These are phyloP conservation scores for Carassius auratus DNA, from an alignment of 2,113 vertebrate species.

Conservation along the genomic window DNA sequence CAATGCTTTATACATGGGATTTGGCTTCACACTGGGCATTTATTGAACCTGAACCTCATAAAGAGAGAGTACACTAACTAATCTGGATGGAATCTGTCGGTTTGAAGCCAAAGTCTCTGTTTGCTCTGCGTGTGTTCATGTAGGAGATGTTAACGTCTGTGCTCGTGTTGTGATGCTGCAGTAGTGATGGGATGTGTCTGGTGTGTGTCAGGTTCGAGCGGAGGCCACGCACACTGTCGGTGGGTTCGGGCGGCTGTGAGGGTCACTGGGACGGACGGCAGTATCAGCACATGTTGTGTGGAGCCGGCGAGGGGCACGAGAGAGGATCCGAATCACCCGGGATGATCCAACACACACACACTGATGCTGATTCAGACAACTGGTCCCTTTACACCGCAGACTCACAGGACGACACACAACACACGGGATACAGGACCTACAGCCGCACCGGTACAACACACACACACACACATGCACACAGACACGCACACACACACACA, in stretches of 20 bases:
- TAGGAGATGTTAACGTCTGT: no score
- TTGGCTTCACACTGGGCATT: no score
- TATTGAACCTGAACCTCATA: no score
- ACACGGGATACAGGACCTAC: slow-evolving; percentile 34
- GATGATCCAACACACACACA: slow-evolving; percentile 16
- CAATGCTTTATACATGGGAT: no score
- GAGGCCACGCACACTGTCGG: slow-evolving; percentile 43
- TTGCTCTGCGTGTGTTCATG: no score
- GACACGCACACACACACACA: no score
- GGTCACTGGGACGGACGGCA: not conserved
- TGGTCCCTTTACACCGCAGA: slow-evolving; percentile 43
- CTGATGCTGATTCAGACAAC: slow-evolving; percentile 45
- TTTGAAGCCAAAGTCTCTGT: no score
- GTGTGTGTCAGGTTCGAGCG: not conserved
- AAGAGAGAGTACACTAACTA: no score
- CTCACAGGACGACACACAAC: slow-evolving; percentile 42
- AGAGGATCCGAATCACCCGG: slow-evolving; percentile 1
- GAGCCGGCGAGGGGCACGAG: not conserved
- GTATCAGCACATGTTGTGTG: slow-evolving; percentile 12
- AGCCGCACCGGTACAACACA: slow-evolving; percentile 17
- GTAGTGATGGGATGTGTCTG: not conserved
- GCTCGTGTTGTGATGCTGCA: no score
- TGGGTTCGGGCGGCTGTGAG: slow-evolving; percentile 44
- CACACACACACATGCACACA: not conserved
- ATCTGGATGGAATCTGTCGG: no score